Evolutionary conservation across 2,113 vertebrate species (phyloP).

Genomic region (Malurus melanocephalus): DNA sequence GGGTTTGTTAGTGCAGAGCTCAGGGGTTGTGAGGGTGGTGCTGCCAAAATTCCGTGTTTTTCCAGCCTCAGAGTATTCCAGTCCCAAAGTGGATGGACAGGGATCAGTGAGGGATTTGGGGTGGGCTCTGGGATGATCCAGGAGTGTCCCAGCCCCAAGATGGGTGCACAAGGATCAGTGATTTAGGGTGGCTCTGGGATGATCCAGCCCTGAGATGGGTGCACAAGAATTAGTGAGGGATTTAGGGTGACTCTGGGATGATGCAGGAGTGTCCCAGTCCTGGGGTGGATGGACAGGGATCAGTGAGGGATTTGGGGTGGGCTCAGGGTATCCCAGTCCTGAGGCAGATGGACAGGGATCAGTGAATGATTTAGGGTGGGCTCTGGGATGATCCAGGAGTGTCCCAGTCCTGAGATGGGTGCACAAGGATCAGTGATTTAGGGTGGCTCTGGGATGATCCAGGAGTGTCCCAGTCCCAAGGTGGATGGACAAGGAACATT

Average conservation of each 20-base stretch:
- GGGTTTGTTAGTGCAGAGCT: background rate
- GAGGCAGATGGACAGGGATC: too few species aligned
- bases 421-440: too few species aligned
- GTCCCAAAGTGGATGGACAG: fast-evolving
- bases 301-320: background rate
- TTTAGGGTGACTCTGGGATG: background rate
- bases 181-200: background rate
- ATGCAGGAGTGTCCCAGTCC: too few species aligned
- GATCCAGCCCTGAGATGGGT: background rate
- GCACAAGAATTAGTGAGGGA: background rate
- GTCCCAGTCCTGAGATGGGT: background rate
- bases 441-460: too few species aligned
- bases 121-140: background rate
- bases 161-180: background rate
- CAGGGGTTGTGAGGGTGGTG: background rate
- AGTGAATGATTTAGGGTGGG: background rate
- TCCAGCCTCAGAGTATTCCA: background rate
- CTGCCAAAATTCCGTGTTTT: background rate
- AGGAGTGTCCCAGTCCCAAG: too few species aligned
- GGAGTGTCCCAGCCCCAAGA: background rate
- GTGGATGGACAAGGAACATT: too few species aligned
- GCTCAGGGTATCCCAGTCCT: background rate
- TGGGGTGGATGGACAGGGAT: fast-evolving
- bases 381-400: background rate
- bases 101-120: background rate